Conservation (phyloP, 2,797 vertebrate species). For the Parambassis ranga region DNA sequence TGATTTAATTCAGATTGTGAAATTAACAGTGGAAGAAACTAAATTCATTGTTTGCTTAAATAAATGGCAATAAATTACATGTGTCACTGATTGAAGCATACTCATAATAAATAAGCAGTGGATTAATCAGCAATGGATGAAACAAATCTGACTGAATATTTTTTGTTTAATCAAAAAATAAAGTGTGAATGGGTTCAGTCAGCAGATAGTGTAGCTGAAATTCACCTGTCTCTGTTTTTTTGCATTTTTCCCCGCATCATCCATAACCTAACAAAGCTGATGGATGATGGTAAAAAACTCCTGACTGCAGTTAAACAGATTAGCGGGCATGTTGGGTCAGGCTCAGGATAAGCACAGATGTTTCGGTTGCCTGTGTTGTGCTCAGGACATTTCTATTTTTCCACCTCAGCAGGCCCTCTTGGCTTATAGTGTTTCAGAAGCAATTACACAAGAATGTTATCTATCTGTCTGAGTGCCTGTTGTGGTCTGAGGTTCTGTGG, state of each 20-base stretch:
- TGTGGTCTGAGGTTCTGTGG: slow-evolving; percentile 11
- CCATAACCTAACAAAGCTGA: background rate
- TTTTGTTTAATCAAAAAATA: slow-evolving; percentile 12
- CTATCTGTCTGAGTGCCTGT: slow-evolving; percentile 8
- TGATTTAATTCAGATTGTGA: background rate
- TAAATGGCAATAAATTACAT: background rate
- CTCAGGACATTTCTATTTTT: background rate
- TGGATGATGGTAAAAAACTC: background rate
- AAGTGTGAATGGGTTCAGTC: background rate
- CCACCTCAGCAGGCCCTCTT: background rate
- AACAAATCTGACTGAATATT: slow-evolving; percentile 2
- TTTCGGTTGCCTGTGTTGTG: background rate
- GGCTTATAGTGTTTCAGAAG: background rate
- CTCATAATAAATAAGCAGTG: background rate
- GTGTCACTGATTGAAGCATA: background rate
- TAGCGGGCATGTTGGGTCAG: slow-evolving; percentile 11
- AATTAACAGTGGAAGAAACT: background rate
- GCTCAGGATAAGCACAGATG: slow-evolving; percentile 9
- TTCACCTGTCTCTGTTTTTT: background rate
- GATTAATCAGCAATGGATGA: background rate
- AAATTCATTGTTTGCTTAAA: background rate
- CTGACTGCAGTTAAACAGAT: slow-evolving; percentile 3
- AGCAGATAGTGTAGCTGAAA: background rate
- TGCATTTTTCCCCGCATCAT: background rate
- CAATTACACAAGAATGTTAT: slow-evolving; percentile 31